Percentiles rank a stretch among this genome's conserved stretches.
phyloP scores from a whole-genome alignment of 2,113 vertebrate genomes.

The Petaurus breviceps region DNA sequence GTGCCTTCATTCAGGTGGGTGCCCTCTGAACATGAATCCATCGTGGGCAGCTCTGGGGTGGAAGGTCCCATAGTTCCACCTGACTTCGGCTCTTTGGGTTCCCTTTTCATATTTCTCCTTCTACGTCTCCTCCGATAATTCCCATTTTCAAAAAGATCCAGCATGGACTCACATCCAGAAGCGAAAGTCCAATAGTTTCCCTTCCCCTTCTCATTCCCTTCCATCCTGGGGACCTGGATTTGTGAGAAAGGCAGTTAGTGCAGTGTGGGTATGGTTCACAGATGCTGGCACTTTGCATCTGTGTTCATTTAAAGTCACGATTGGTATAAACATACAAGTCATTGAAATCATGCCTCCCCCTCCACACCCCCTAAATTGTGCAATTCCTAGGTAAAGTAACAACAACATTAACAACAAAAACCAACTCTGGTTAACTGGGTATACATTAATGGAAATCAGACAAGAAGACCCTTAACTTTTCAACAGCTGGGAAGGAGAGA shows the following conservation, averaged over 20 bases:
- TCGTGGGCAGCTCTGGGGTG: background rate
- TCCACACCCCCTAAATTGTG: constrained; percentile 66
- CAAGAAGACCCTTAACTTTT: constrained; percentile 59
- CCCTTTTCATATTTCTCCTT: constrained; percentile 89
- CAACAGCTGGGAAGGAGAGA: constrained; percentile 42
- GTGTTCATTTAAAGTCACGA: constrained; percentile 67
- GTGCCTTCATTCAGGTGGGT: constrained; percentile 77
- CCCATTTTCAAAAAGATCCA: constrained; percentile 98
- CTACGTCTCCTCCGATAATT: constrained; percentile 94
- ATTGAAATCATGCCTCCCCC: constrained; percentile 43
- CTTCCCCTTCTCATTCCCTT: constrained; percentile 97
- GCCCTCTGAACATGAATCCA: constrained; percentile 26
- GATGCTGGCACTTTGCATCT: constrained; percentile 71
- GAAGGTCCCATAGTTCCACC: constrained; percentile 42
- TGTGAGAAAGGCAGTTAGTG: constrained; percentile 68
- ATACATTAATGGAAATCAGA: constrained; percentile 62
- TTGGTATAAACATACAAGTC: constrained; percentile 77
- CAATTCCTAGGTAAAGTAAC: constrained; percentile 65
- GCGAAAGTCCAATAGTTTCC: constrained; percentile 99
- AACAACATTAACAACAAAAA: background rate
- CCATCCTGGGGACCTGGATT: constrained; percentile 93
- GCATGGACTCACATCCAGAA: constrained; percentile 95
- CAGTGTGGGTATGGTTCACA: constrained; percentile 60
- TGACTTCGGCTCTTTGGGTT: constrained; percentile 82
- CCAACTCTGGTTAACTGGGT: constrained; percentile 60